A percentile compares a stretch with the other conserved stretches of the same genome.
Conservation (phyloP, 2,113 vertebrate genomes). For the Melierax canorus region DNA sequence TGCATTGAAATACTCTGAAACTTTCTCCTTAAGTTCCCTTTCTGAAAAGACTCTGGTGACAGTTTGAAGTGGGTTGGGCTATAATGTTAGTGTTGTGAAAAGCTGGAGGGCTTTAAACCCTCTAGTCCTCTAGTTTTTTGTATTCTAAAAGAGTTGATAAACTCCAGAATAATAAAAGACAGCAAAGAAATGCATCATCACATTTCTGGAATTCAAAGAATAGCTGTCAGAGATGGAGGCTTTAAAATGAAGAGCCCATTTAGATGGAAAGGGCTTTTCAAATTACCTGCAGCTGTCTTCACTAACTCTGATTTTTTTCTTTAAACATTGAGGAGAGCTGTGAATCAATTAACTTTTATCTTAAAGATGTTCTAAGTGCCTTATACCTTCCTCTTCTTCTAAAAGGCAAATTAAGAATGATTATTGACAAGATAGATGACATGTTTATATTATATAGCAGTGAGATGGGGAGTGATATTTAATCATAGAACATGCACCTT, state of each 20-base stretch:
- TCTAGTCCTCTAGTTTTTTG: too few relatives aligned
- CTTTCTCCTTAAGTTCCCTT: too few relatives aligned
- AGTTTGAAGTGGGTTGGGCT: too few relatives aligned
- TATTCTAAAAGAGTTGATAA: too few relatives aligned
- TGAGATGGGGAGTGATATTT: background rate
- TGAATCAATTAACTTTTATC: conserved; percentile 23
- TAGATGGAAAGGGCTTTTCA: background rate
- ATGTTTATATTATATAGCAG: background rate
- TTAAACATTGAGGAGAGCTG: background rate
- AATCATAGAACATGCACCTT: background rate
- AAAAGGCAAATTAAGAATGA: background rate
- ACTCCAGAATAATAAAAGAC: background rate
- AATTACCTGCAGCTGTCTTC: background rate
- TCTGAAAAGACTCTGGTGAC: too few relatives aligned
- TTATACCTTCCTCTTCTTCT: background rate
- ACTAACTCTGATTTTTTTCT: background rate
- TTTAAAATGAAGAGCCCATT: background rate
- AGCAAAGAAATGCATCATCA: background rate
- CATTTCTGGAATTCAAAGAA: background rate
- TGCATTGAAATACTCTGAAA: too few relatives aligned
- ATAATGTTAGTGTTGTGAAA: too few relatives aligned
- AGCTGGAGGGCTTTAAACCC: too few relatives aligned
- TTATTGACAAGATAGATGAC: background rate
- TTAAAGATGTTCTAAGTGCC: background rate
- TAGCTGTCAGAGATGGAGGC: background rate